Evolutionary conservation across 2,797 vertebrate genomes (phyloP), one percentile per base, ranked within the genome.

Genomic region (Anguilla anguilla): DNA sequence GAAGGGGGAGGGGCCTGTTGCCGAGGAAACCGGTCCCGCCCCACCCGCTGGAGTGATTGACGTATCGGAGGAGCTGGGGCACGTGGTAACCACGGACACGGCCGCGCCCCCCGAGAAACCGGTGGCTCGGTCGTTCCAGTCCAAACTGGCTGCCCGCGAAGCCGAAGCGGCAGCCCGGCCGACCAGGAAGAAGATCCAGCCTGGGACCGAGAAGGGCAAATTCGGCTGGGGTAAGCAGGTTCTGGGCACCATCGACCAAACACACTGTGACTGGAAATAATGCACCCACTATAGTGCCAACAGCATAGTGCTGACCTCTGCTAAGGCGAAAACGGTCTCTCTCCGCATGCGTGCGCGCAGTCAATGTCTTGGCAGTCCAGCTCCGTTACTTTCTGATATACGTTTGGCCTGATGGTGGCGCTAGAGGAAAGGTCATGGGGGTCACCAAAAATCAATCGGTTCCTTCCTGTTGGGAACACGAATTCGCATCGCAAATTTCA

Each of bases 151-250:
- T 0, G 96, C 96, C 74, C 92, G 96, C 6, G 94, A 96, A 90
- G 95, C 95, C 59, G 91, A 90, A 6, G 89, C 79, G 3, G 89
- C 49, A 2, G 95, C 94, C 89, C 95, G 94, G 77, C 92, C 94
- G 91, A 88, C 6, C 69, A 89, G 92, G 84, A 95, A 96, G 94
- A 96, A 96, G 89, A 28, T 67, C 0, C 94, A 88, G 88, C 77
- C 82, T 7, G 96, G 96, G 87, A 94, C 96, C 87, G 95, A 96
- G 91, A 90, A 95, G 89, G 94, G 96, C 1, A 92, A 92, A 46
- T 96, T 96, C 1, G 96, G 95, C 5, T 96, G 96, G 96, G 94
- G 96, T 96, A 92, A 96, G 96, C n/a, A n/a, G 15, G 6, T 7
- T 13, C 9, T 9, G 19, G 19, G 64, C 7, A 28, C 25, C n/a